These are phyloP conservation scores for Ennomos fuscantarius DNA, from an alignment of 2,888 invertebrate species.

Conservation along the genomic window DNA sequence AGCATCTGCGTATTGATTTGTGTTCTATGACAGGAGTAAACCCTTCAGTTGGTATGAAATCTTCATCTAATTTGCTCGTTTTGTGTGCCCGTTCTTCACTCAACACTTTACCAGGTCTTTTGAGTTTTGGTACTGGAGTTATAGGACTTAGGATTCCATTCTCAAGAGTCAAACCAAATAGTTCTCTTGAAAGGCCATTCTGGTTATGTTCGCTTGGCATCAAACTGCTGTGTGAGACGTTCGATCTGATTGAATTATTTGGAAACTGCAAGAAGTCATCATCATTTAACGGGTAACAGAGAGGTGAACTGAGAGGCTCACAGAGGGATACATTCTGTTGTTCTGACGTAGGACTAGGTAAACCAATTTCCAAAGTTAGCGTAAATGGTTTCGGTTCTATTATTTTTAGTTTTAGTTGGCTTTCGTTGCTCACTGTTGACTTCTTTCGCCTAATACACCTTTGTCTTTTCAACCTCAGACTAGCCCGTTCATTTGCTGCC, in stretches of 20 bases:
- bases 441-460: slow-evolving; percentile 85
- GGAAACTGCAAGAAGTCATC: slow-evolving; percentile 45
- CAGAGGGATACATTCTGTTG: slow-evolving; percentile 67
- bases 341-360: slow-evolving; percentile 74
- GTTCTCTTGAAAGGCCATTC: slow-evolving; percentile 64
- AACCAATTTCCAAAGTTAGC: slow-evolving; percentile 72
- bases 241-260: slow-evolving; percentile 60
- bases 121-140: slow-evolving; percentile 72
- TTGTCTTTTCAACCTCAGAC: slow-evolving; percentile 80
- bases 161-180: slow-evolving; percentile 76
- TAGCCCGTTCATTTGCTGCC: slow-evolving; percentile 56
- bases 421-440: slow-evolving; percentile 74
- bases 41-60: slow-evolving; percentile 61
- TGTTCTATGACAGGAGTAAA: slow-evolving; percentile 79
- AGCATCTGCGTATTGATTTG: slow-evolving; percentile 82
- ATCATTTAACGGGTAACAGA: slow-evolving; percentile 51
- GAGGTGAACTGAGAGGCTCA: slow-evolving; percentile 62
- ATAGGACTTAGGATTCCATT: slow-evolving; percentile 83
- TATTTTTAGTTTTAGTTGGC: slow-evolving; percentile 59
- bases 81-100: slow-evolving; percentile 78
- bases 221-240: slow-evolving; percentile 75
- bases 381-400: slow-evolving; percentile 59
- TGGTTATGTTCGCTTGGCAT: slow-evolving; percentile 62
- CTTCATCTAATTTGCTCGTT: slow-evolving; percentile 81
- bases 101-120: slow-evolving; percentile 70